These are phyloP conservation scores for Cebus imitator DNA, from an alignment of 2,113 vertebrate genomes.

Conservation along the genomic window DNA sequence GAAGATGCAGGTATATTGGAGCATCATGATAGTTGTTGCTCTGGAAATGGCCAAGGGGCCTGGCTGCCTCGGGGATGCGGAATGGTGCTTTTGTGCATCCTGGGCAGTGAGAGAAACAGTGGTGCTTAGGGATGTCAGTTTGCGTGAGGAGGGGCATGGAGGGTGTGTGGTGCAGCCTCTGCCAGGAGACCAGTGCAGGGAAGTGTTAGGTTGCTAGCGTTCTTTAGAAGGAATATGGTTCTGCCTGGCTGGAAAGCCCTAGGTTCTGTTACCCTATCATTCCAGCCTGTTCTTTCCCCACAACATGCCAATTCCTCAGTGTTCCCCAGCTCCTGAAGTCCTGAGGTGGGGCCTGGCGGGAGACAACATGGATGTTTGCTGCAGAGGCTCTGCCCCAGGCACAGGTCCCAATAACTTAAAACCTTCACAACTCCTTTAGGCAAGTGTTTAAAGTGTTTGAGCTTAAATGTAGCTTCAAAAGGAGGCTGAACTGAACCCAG, in stretches of 20 bases:
- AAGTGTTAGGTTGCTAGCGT: too few relatives aligned
- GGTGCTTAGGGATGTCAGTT: neutral
- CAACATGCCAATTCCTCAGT: rapidly evolving
- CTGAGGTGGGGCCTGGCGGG: neutral
- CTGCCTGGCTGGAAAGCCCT: neutral
- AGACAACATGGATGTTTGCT: neutral
- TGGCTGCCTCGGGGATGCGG: neutral
- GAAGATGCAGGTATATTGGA: neutral
- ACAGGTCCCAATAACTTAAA: neutral
- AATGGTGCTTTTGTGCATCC: neutral
- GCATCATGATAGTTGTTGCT: rapidly evolving
- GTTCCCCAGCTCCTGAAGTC: neutral
- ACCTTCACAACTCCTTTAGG: rapidly evolving
- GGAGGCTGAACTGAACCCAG: neutral
- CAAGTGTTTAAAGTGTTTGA: neutral
- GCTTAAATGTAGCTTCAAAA: neutral
- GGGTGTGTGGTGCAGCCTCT: neutral
- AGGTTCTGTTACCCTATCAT: neutral
- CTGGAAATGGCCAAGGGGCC: neutral
- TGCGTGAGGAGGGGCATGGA: neutral
- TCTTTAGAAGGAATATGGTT: neutral
- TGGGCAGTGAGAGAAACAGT: neutral
- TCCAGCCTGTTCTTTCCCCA: neutral
- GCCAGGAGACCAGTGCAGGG: neutral
- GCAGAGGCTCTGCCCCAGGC: neutral